Evolutionary conservation across 1,140 invertebrate species (phyloP).

Genomic region (Centruroides sculpturatus): DNA sequence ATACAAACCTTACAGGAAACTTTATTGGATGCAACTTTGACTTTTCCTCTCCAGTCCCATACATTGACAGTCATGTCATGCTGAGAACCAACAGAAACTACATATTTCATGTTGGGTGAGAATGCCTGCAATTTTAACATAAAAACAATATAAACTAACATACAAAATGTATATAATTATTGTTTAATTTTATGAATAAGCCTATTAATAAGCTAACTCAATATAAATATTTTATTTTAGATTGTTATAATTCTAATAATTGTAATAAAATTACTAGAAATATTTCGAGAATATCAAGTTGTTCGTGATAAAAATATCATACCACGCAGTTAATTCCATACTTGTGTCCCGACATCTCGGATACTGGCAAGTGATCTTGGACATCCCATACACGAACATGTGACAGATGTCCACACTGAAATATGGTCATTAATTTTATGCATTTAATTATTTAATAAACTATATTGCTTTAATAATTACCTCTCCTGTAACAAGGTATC

Average conservation of each 20-base stretch:
- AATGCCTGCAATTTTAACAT: slow-evolving; percentile 49
- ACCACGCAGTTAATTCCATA: slow-evolving; percentile 92
- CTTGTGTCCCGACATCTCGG: slow-evolving; percentile 84
- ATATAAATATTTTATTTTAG: too few relatives aligned
- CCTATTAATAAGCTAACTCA: too few relatives aligned
- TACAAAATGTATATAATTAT: too few relatives aligned
- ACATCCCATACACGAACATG: slow-evolving; percentile 79
- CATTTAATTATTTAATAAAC: background rate
- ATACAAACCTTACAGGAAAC: slow-evolving; percentile 51
- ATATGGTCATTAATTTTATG: too few relatives aligned
- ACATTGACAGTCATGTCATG: slow-evolving; percentile 97
- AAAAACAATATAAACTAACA: too few relatives aligned
- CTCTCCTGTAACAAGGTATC: slow-evolving; percentile 36
- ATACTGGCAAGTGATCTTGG: slow-evolving; percentile 55
- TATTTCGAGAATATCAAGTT: too few relatives aligned
- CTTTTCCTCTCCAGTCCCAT: slow-evolving; percentile 84
- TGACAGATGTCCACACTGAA: slow-evolving; percentile 62
- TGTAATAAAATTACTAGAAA: too few relatives aligned
- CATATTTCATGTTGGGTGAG: slow-evolving; percentile 83
- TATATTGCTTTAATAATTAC: slow-evolving; percentile 20
- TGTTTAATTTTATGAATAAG: too few relatives aligned
- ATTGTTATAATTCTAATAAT: too few relatives aligned
- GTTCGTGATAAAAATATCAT: slow-evolving; percentile 29
- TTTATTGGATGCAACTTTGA: slow-evolving; percentile 91
- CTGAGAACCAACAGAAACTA: slow-evolving; percentile 87